Base-by-base conservation (phyloP, 2,113 vertebrate species). In the Pedionomus torquatus region DNA sequence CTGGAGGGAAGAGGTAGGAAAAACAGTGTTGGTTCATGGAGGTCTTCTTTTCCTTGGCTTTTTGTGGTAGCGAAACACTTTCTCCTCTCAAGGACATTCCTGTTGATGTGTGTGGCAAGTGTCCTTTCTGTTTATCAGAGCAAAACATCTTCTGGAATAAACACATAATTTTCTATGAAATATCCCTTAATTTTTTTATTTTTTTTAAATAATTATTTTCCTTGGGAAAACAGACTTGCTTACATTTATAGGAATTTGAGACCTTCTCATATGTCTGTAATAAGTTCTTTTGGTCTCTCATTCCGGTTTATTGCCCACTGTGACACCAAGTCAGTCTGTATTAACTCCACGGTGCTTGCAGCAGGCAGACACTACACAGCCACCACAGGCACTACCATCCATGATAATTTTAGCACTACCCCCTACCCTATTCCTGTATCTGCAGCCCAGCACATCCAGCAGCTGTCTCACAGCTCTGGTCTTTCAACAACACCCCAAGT, bases 21-120 rank as follows among this genome's bases (percentile, higher is more conserved):
- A 91, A 72, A 41, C 25, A 54, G 2, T 74, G 48, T 13, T 48
- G 13, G 41, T 88, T 83, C 71, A 65, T 23, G n/a, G 44, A 74
- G 21, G 51, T 74, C 39, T 48, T 89, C 75, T 87, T 88, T 85
- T n/a, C 61, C 14, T 78, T 96, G 77, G 84, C 51, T 84, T 89
- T 82, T 86, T 52, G n/a, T 25, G 9, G 52, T 35, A 20, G 65
- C 72, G 21, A 93, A 75, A 92, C 39, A 80, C 8, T 69, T 80
- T 49, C 44, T 75, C 2, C 26, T 76, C 66, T 83, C 14, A 43
- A 83, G 48, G 44, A 93, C 30, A 24, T 52, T 80, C 33, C 76
- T 76, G 20, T 43, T 55, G 60, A 52, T 57, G 41, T 63, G 44
- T 7, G 44, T 7, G 1, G 39, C 17, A 81, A 84, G 3, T 15